Evolutionary conservation across 2,797 vertebrate genomes (phyloP).

Genomic region (Pantherophis vulpinus): DNA sequence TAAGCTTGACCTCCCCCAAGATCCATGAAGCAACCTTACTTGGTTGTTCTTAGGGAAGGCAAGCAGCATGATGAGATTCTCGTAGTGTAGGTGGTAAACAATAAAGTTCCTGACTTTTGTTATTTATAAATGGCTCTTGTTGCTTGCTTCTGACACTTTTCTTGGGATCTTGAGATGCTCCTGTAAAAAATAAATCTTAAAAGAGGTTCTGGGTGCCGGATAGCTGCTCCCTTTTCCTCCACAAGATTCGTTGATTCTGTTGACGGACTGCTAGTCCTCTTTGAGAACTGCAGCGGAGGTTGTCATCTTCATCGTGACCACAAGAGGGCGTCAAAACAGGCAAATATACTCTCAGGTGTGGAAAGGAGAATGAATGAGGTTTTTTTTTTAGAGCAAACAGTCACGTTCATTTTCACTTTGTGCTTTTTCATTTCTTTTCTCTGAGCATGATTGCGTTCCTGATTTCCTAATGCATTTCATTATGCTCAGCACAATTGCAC

Average conservation of each 20-base stretch:
- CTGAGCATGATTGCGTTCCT: not conserved
- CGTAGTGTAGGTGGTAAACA: not conserved
- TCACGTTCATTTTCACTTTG: not conserved
- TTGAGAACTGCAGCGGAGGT: not conserved
- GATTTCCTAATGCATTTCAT: not conserved
- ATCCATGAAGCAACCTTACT: not conserved
- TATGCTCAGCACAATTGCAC: not conserved
- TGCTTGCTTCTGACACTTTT: not conserved
- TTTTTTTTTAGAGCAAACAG: not conserved
- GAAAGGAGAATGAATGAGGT: not conserved
- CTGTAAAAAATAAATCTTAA: not conserved
- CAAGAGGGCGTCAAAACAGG: not conserved
- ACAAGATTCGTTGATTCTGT: not conserved
- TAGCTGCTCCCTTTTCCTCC: not conserved
- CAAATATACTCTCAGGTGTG: not conserved
- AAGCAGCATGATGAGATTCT: not conserved
- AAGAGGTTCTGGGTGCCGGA: not conserved
- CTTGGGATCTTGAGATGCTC: not conserved
- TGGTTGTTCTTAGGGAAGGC: not conserved
- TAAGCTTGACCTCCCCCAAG: not conserved
- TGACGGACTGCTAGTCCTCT: not conserved
- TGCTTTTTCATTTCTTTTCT: not conserved
- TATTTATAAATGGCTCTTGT: not conserved
- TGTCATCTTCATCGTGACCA: not conserved
- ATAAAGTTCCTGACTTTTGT: not conserved